These are phyloP conservation scores for Aleadryas rufinucha DNA, from an alignment of 2,113 vertebrate genomes.

Conservation along the genomic window DNA sequence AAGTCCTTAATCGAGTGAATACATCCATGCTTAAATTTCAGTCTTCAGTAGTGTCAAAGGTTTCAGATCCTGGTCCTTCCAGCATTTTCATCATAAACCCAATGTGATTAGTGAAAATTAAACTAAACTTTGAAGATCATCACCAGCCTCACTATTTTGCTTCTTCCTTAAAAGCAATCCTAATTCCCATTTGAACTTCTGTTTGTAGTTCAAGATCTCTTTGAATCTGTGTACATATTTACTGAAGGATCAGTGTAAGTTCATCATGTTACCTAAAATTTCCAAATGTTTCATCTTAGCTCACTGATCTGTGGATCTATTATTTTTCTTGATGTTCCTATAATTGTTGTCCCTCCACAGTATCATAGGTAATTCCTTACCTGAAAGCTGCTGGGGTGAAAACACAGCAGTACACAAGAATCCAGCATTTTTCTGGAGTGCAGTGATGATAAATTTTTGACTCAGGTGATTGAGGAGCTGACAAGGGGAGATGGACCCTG, in stretches of 20 bases:
- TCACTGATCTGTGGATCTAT: background rate
- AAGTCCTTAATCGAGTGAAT: background rate
- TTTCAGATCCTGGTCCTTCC: background rate
- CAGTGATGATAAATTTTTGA: background rate
- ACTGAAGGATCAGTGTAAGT: background rate
- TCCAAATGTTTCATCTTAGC: background rate
- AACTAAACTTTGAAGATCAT: background rate
- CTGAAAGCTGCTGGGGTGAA: background rate
- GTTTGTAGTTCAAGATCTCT: background rate
- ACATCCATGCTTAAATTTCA: background rate
- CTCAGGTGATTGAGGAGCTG: background rate
- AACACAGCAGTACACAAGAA: background rate
- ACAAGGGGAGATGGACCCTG: background rate
- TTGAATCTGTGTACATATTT: background rate
- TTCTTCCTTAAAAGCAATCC: background rate
- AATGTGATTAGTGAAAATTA: background rate
- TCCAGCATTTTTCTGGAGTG: background rate
- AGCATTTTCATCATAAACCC: background rate
- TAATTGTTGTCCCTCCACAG: background rate
- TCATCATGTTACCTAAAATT: background rate
- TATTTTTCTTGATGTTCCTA: background rate
- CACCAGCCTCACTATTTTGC: background rate
- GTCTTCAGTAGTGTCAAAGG: background rate
- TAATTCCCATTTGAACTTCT: background rate
- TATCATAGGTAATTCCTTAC: background rate